Evolutionary conservation across 1,140 invertebrate species (phyloP), one percentile per base, ranked within the genome.

Genomic region (Formica exsecta): DNA sequence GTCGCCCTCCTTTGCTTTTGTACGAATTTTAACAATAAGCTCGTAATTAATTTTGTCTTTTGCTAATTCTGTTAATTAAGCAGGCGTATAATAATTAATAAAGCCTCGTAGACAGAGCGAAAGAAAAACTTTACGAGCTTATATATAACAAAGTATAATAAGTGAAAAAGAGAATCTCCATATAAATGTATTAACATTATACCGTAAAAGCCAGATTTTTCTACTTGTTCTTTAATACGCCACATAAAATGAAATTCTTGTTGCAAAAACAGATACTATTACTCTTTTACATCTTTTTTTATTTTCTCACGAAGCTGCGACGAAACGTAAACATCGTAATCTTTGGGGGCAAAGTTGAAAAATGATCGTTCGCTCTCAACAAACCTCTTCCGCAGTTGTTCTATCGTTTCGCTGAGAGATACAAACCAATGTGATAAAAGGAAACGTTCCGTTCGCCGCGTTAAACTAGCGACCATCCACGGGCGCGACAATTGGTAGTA

Each of bases 401-500:
- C 25, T 81, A 59, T 0, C 66, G 51, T 73, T 44, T 44, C 6
- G 25, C n/a, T 25, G 84, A 29, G 54, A 86, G 13, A 86, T 68
- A 66, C 70, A 81, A 61, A 65, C 8, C 51, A 44, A 81, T 38
- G 54, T 54, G 16, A 44, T 51, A 41, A 76, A 62, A 54, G 25
- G 41, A 61, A 76, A 48, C 36, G 76, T 73, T 83, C n/a, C 74
- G 84, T 54, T 64, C 48, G 29, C 11, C n/a, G 51, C 44, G 74
- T 77, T 68, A 68, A 86, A 76, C 68, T 22, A 65, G 38, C 8
- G 22, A 36, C 36, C 41, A 57, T 25, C 11, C 75, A 29, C 59
- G 25, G 22, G 22, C 54, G 54, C 51, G 87, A 87, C 85, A 87
- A 83, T 83, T 62, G 62, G 65, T 32, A 51, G 48, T 87, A 88